Evolutionary conservation across 2,113 vertebrate species (phyloP).

Genomic region (Seriola dumerili): DNA sequence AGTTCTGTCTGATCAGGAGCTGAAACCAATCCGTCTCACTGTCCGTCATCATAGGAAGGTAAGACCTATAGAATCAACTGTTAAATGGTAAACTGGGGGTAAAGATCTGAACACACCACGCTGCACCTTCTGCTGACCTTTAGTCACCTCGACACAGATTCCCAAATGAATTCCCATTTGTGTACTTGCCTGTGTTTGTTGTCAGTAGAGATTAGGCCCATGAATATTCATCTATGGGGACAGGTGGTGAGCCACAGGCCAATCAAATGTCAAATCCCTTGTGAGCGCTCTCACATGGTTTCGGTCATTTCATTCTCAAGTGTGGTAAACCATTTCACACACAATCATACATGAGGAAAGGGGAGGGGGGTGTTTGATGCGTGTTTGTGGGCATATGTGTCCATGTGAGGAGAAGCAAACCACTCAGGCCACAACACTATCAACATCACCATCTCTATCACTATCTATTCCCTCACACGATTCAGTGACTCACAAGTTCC

Average conservation of each 20-base stretch:
- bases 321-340: slow-evolving; percentile 51
- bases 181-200: slow-evolving; percentile 21
- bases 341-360: background rate
- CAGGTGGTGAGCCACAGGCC: slow-evolving; percentile 38
- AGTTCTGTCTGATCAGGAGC: background rate
- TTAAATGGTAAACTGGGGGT: background rate
- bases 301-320: slow-evolving; percentile 36
- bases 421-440: background rate
- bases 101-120: background rate
- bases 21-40: background rate
- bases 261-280: slow-evolving; percentile 53
- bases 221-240: slow-evolving; percentile 43
- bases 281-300: background rate
- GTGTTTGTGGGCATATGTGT: background rate
- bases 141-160: slow-evolving; percentile 15
- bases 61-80: background rate
- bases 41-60: background rate
- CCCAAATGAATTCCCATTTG: slow-evolving; percentile 30
- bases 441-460: background rate
- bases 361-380: background rate
- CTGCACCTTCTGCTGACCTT: slow-evolving; percentile 25
- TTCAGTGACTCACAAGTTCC: slow-evolving; percentile 11
- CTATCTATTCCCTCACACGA: slow-evolving; percentile 10
- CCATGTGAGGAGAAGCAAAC: background rate
- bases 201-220: slow-evolving; percentile 26